Conservation (phyloP, 2,797 vertebrate species). For the Macroramphosus scolopax region DNA sequence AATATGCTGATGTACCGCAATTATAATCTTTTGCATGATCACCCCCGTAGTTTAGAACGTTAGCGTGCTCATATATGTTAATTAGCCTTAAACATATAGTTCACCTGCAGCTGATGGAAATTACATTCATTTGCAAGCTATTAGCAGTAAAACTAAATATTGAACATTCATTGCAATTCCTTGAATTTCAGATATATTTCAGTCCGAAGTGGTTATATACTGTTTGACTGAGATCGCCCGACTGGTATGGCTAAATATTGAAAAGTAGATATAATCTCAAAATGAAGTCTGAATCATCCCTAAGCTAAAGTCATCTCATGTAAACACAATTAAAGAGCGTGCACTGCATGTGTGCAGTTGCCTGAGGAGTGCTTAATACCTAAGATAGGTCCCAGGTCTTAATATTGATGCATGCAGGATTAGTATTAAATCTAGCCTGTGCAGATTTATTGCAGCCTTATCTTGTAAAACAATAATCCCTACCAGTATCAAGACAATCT, state of each 20-base stretch:
- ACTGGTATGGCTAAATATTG: too few relatives aligned
- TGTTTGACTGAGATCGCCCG: too few relatives aligned
- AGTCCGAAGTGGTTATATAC: not conserved
- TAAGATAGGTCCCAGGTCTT: slow-evolving; percentile 47
- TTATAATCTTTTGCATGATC: too few relatives aligned
- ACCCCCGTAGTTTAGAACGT: too few relatives aligned
- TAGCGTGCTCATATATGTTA: too few relatives aligned
- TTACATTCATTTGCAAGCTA: too few relatives aligned
- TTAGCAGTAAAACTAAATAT: too few relatives aligned
- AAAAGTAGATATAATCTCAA: slow-evolving; percentile 11
- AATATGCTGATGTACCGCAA: too few relatives aligned
- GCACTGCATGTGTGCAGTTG: slow-evolving; percentile 30
- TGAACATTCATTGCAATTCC: not conserved
- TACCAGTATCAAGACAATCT: slow-evolving; percentile 51
- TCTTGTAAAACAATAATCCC: slow-evolving; percentile 69
- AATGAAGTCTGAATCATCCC: slow-evolving; percentile 21
- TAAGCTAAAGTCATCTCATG: slow-evolving; percentile 12
- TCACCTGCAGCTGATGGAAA: too few relatives aligned
- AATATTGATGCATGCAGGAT: slow-evolving; percentile 56
- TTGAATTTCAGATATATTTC: not conserved
- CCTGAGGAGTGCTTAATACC: slow-evolving; percentile 47
- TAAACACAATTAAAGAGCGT: slow-evolving; percentile 39
- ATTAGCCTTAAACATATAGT: too few relatives aligned
- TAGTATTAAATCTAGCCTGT: slow-evolving; percentile 55
- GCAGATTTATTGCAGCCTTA: slow-evolving; percentile 45